A percentile compares a stretch with the other conserved stretches of the same genome.
These are phyloP conservation scores for Lordiphosa andalusiaca DNA, from an alignment of 2,888 invertebrate species.

Conservation along the genomic window DNA sequence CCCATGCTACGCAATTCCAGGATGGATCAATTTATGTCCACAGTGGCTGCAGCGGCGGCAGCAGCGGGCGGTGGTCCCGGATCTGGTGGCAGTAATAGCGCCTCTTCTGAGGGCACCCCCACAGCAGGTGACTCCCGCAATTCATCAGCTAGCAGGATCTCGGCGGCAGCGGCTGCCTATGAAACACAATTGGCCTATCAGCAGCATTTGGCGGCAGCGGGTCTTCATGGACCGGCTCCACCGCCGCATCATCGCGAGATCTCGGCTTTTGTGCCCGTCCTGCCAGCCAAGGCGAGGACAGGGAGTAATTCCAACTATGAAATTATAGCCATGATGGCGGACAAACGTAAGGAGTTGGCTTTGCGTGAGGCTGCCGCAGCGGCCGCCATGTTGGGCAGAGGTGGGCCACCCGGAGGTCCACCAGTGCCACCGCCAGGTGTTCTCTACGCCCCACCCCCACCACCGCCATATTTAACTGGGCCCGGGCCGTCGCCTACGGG, in stretches of 20 bases:
- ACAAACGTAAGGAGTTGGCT: slow-evolving; percentile 91
- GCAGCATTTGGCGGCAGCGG: slow-evolving; percentile 83
- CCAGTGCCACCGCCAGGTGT: slow-evolving; percentile 83
- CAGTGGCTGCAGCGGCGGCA: slow-evolving; percentile 75
- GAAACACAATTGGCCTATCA: slow-evolving; percentile 86
- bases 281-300: slow-evolving; percentile 86
- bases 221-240: slow-evolving; percentile 57
- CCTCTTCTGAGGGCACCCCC: slow-evolving; percentile 30
- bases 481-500: slow-evolving; percentile 85
- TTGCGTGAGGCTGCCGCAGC: slow-evolving; percentile 86
- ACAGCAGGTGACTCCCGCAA: slow-evolving; percentile 55
- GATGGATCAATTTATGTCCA: slow-evolving; percentile 84
- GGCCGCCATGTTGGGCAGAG: slow-evolving; percentile 85
- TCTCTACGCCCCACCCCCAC: slow-evolving; percentile 83
- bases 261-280: slow-evolving; percentile 93
- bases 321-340: slow-evolving; percentile 94
- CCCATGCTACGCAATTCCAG: slow-evolving; percentile 80
- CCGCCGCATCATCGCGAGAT: slow-evolving; percentile 85
- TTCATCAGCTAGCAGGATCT: slow-evolving; percentile 79
- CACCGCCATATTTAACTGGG: slow-evolving; percentile 85
- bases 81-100: slow-evolving; percentile 68
- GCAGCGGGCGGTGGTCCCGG: slow-evolving; percentile 59
- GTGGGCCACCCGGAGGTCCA: slow-evolving; percentile 82
- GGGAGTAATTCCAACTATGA: slow-evolving; percentile 85
- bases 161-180: slow-evolving; percentile 79